A percentile compares a stretch with the other conserved stretches of the same genome.
phyloP scores from a whole-genome alignment of 1,140 invertebrate species.

The Thalassaphorura encarpata region DNA sequence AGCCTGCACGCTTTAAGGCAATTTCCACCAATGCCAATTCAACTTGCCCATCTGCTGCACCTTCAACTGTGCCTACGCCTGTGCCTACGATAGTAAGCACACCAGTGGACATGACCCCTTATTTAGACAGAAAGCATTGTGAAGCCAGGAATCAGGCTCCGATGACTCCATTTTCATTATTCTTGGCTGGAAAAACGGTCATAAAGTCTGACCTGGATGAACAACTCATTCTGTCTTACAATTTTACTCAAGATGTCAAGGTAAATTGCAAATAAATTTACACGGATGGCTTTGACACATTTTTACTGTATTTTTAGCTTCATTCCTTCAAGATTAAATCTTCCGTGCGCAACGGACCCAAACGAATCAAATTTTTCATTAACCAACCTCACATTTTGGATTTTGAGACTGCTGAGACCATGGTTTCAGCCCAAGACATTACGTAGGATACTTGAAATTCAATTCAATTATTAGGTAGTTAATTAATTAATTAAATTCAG shows the following conservation, averaged over 20 bases:
- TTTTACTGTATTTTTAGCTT: conserved; percentile 50
- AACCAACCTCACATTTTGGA: conserved; percentile 94
- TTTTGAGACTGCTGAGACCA: conserved; percentile 84
- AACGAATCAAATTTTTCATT: conserved; percentile 87
- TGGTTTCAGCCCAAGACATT: conserved; percentile 77
- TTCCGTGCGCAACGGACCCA: conserved; percentile 79
- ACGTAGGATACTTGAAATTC: too few relatives aligned
- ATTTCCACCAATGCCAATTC: too few relatives aligned
- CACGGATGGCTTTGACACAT: background rate
- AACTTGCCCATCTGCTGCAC: conserved; percentile 56
- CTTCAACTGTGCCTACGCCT: conserved; percentile 72
- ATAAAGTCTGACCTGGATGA: conserved; percentile 90
- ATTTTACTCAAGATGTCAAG: conserved; percentile 33
- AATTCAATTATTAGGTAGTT: too few relatives aligned
- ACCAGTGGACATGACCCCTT: conserved; percentile 44
- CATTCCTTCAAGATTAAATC: conserved; percentile 93
- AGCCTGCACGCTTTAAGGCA: too few relatives aligned
- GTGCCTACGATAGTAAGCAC: too few relatives aligned
- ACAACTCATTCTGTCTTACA: conserved; percentile 44
- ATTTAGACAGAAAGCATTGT: conserved; percentile 78
- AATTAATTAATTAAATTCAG: too few relatives aligned
- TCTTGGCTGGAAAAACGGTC: conserved; percentile 62
- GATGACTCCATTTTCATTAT: conserved; percentile 73
- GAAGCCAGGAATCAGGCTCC: conserved; percentile 97
- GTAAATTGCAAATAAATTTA: conserved; percentile 18